A percentile compares a stretch with the other conserved stretches of the same genome.
These are phyloP conservation scores for Mobula birostris DNA, from an alignment of 2,113 vertebrate species.

Conservation along the genomic window DNA sequence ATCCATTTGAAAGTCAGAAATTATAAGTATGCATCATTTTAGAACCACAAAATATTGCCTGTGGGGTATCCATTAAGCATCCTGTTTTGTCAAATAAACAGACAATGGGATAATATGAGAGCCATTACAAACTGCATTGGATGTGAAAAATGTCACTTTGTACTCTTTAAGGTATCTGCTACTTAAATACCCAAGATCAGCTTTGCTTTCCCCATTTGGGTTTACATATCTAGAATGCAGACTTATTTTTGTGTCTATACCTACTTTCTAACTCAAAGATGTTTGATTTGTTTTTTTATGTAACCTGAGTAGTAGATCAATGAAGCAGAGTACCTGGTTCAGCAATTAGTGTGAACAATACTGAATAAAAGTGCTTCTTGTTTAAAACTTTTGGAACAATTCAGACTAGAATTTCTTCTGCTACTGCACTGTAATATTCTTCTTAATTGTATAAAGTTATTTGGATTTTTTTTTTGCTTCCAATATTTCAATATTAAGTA, in stretches of 20 bases:
- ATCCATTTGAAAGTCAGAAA: background rate
- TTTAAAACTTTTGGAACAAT: background rate
- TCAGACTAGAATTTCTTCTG: background rate
- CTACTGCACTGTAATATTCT: background rate
- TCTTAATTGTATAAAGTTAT: background rate
- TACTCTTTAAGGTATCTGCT: background rate
- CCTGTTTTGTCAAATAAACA: background rate
- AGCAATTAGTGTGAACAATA: background rate
- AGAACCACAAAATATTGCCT: background rate
- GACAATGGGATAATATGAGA: no score
- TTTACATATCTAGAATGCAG: background rate
- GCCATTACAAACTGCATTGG: background rate
- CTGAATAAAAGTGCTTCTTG: background rate
- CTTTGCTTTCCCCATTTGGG: background rate
- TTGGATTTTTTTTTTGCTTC: background rate
- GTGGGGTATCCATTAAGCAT: background rate
- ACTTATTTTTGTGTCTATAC: background rate
- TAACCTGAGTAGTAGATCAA: background rate
- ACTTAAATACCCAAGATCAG: background rate
- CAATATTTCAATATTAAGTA: background rate
- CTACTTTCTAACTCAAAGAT: background rate
- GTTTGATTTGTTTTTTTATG: background rate
- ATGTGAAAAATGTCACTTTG: background rate
- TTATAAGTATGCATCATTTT: background rate
- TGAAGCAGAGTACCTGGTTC: background rate